Conservation (phyloP, 2,797 vertebrate species). For the Emydoidea blandingii region DNA sequence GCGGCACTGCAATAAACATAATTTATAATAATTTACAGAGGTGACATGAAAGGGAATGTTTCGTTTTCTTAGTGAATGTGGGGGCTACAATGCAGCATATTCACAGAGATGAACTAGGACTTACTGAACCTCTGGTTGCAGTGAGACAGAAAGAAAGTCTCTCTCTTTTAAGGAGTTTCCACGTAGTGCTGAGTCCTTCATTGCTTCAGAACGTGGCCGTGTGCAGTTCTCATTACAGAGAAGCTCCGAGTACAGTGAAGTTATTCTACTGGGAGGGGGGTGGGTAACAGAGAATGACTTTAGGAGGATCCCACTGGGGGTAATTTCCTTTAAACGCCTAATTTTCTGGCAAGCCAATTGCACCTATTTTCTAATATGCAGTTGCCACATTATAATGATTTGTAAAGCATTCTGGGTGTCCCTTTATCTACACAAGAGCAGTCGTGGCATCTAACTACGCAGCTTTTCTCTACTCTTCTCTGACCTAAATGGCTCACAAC, state of each 20-base stretch:
- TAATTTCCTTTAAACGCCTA: slow-evolving; percentile 13
- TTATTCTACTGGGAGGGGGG: background rate
- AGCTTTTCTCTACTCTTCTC: background rate
- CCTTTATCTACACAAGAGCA: background rate
- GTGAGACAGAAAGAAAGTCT: background rate
- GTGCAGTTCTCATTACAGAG: background rate
- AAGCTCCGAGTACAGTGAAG: background rate
- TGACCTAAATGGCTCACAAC: background rate
- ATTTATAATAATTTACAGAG: background rate
- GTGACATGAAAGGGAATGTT: background rate
- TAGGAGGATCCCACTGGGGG: background rate
- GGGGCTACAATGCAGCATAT: background rate
- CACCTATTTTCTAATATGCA: background rate
- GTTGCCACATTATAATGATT: background rate
- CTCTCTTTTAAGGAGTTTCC: background rate
- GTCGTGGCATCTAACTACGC: fast-evolving
- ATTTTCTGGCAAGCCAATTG: background rate
- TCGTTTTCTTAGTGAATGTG: background rate
- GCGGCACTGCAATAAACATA: background rate
- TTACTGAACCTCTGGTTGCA: background rate
- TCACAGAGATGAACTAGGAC: background rate
- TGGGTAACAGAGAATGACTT: background rate
- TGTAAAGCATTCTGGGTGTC: background rate
- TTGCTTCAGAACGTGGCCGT: background rate
- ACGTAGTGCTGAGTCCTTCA: background rate